These are phyloP conservation scores for Scaptomyza cyrtandrae DNA, from an alignment of 2,888 invertebrate species.

Conservation along the genomic window DNA sequence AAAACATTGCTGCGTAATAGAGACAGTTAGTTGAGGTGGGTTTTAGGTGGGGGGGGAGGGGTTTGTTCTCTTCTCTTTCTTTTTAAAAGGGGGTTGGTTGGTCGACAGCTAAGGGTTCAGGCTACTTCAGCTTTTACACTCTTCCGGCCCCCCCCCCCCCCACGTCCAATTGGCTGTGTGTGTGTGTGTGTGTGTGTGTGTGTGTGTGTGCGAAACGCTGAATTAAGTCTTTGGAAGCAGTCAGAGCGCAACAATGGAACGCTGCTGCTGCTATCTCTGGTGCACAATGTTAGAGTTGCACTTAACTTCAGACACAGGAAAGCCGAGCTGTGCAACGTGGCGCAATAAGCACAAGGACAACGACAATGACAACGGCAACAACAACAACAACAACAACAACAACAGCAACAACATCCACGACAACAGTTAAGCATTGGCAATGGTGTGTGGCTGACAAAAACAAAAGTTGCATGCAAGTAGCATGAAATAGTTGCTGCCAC, in stretches of 20 bases:
- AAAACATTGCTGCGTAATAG: constrained; percentile 61
- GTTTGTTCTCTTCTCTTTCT: not conserved
- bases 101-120: constrained; percentile 19
- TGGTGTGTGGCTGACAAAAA: constrained; percentile 69
- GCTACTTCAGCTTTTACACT: not conserved
- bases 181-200: constrained; percentile 25
- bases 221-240: constrained; percentile 75
- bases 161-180: constrained; percentile 49
- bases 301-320: constrained; percentile 79
- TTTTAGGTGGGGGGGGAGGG: not conserved
- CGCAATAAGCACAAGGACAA: constrained; percentile 74
- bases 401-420: constrained; percentile 12
- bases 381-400: constrained; percentile 44
- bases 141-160: not conserved
- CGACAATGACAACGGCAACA: constrained; percentile 51
- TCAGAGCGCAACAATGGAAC: constrained; percentile 71
- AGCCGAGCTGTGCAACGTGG: constrained; percentile 49
- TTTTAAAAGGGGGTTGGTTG: not conserved
- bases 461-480: constrained; percentile 75
- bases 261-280: constrained; percentile 55
- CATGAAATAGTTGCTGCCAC: constrained; percentile 38
- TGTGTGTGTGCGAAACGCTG: constrained; percentile 50
- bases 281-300: constrained; percentile 79
- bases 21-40: constrained; percentile 66
- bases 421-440: constrained; percentile 42